Evolutionary conservation across 2,888 invertebrate genomes (phyloP).

Genomic region (Neoascia interrupta): DNA sequence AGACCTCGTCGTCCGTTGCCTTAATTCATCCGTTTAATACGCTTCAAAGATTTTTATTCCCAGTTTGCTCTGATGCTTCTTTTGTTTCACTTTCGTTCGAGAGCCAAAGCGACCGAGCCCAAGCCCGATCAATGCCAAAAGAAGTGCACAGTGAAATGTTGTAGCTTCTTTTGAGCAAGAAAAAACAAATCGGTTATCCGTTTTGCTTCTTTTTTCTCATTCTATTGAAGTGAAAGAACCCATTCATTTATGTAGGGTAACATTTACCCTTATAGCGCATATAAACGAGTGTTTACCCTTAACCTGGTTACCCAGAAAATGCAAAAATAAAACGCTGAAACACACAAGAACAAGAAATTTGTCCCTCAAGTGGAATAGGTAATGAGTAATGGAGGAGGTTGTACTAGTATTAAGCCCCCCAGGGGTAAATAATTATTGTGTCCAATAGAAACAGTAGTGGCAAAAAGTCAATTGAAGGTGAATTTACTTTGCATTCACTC

Average conservation of each 20-base stretch:
- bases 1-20: slow-evolving; percentile 13
- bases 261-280: slow-evolving; percentile 46
- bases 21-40: slow-evolving; percentile 55
- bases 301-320: slow-evolving; percentile 67
- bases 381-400: slow-evolving; percentile 51
- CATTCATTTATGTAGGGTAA: slow-evolving; percentile 29
- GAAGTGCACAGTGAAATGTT: background rate
- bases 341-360: slow-evolving; percentile 10
- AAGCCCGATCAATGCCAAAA: no score
- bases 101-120: slow-evolving; percentile 28
- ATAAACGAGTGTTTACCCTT: slow-evolving; percentile 59
- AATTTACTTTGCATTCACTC: no score
- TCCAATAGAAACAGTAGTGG: slow-evolving; percentile 40
- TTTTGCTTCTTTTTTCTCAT: slow-evolving; percentile 4
- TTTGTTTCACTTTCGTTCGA: slow-evolving; percentile 47
- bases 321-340: slow-evolving; percentile 6
- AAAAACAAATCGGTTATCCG: no score
- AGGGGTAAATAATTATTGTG: no score
- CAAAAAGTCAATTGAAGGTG: slow-evolving; percentile 4
- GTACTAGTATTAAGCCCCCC: background rate
- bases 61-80: background rate
- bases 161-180: background rate
- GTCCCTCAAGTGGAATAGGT: slow-evolving; percentile 49
- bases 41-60: slow-evolving; percentile 31
- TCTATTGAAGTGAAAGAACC: slow-evolving; percentile 3